Conservation (phyloP, 2,797 vertebrate species). For the Anguilla obscura region DNA sequence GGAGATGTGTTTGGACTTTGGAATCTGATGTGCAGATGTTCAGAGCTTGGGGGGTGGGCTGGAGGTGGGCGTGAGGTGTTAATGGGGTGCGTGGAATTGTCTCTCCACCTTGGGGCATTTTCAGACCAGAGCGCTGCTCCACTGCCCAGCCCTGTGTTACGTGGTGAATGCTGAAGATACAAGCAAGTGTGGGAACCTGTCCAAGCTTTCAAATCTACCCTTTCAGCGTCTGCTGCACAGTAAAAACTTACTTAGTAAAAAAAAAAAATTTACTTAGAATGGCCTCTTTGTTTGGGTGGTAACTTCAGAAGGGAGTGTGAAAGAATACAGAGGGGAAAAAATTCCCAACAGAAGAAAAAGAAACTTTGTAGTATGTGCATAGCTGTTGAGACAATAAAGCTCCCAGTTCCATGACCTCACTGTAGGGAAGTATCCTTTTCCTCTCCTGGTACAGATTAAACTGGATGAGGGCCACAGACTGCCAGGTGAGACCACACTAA, state of each 20-base stretch:
- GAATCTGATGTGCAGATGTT: neutral
- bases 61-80: neutral
- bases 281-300: neutral
- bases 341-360: neutral
- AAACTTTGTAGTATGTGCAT: neutral
- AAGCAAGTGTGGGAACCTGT: too few relatives aligned
- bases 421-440: constrained; percentile 1
- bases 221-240: neutral
- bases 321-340: neutral
- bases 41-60: neutral
- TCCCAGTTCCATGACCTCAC: neutral
- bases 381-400: neutral
- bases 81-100: neutral
- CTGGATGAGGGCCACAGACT: neutral
- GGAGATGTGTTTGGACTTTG: neutral
- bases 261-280: neutral
- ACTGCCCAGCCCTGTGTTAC: neutral
- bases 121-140: neutral
- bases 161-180: neutral
- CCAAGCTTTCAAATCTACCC: neutral
- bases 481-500: neutral
- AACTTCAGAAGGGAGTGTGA: neutral
- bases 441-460: neutral
- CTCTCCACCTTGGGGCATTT: neutral
- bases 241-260: neutral